phyloP scores from a whole-genome alignment of 2,113 vertebrate genomes.

The Bujurquina vittata region DNA sequence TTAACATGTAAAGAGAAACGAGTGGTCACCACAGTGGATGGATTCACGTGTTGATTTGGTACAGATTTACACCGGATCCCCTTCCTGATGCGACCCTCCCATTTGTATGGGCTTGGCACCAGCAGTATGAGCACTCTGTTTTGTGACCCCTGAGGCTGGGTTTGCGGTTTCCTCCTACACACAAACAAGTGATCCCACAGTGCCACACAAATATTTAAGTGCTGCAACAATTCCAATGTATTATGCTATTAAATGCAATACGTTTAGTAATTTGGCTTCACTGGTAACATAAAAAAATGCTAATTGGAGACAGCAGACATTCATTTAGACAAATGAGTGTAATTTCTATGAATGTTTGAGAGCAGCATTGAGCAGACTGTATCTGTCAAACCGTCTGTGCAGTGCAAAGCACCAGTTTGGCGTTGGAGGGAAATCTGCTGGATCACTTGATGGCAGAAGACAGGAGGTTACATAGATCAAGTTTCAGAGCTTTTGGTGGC shows the following conservation, averaged over 20 bases:
- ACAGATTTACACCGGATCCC: background rate
- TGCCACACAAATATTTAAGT: background rate
- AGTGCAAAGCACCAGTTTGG: background rate
- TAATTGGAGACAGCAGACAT: slow-evolving; percentile 23
- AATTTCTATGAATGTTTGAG: slow-evolving; percentile 43
- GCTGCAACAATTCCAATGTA: background rate
- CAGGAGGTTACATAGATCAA: background rate
- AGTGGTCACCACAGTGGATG: background rate
- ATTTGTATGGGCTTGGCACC: background rate
- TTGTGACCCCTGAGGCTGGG: background rate
- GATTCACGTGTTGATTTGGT: background rate
- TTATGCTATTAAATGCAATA: slow-evolving; percentile 22
- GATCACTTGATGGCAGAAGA: background rate
- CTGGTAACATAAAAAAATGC: slow-evolving; percentile 35
- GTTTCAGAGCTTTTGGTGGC: background rate
- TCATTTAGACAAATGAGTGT: slow-evolving; percentile 45
- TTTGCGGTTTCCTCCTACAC: background rate
- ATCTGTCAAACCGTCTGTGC: background rate
- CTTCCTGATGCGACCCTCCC: background rate
- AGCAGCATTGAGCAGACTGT: slow-evolving; percentile 15
- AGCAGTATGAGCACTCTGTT: background rate
- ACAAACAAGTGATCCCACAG: background rate
- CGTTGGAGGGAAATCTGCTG: background rate
- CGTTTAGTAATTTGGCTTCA: slow-evolving; percentile 13
- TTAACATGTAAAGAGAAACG: background rate